Conservation (phyloP, 2,797 vertebrate genomes). For the Dromococcyx pavoninus region DNA sequence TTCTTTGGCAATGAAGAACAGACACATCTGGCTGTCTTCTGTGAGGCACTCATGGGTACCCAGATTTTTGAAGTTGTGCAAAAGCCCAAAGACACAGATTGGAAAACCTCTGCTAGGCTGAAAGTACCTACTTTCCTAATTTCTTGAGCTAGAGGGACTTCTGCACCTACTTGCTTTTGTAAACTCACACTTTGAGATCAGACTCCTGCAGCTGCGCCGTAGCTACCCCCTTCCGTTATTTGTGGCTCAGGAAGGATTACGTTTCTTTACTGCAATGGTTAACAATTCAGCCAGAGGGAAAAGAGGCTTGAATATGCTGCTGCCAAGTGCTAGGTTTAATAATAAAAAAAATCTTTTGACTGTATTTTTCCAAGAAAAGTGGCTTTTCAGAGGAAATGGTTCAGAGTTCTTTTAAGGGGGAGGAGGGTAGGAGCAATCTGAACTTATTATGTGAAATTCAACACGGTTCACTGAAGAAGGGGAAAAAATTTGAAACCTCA, state of each 20-base stretch:
- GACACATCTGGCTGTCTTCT: background rate
- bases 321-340: background rate
- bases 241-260: background rate
- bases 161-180: background rate
- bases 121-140: background rate
- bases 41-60: fast-evolving
- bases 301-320: background rate
- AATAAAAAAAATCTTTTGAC: background rate
- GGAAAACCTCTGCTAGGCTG: background rate
- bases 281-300: background rate
- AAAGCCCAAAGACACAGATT: background rate
- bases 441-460: background rate
- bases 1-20: background rate
- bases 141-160: background rate
- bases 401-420: background rate
- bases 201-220: background rate
- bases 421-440: background rate
- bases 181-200: background rate
- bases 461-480: background rate
- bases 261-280: background rate
- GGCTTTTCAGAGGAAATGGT: background rate
- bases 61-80: background rate
- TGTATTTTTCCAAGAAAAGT: background rate
- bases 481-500: background rate
- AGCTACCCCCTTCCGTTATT: background rate